Evolutionary conservation across 2,888 invertebrate genomes (phyloP), one percentile per base, ranked within the genome.

Genomic region (Luperina testacea): DNA sequence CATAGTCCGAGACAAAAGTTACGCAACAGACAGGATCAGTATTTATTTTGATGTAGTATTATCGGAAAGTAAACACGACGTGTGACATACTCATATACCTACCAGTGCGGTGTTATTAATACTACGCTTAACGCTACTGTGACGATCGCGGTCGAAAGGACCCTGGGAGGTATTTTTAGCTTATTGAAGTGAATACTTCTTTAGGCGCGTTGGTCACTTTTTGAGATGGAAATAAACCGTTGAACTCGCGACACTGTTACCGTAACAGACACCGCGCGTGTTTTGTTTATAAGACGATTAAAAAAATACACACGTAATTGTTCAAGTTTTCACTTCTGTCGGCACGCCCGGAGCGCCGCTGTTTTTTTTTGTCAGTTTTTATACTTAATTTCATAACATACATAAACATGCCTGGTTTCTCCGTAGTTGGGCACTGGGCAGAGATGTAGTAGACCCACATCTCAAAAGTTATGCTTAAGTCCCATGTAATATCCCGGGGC

Each of bases 21-120:
- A 69, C 78, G 59, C 82, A 86, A 86, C 57, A 69, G 48, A 64
- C 9, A 24, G 15, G 65, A 86, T 74, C 15, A 27, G 38, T 61
- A 65, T 70, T 84, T 78, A 51, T 76, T 76, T 74, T 72, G 64
- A 86, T 64, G 71, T 82, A 71, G 51, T 75, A 71, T 71, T 77
- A 79, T 90, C 87, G 73, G 78, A 90, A 85, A 84, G 86, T 87
- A 90, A 89, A 88, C 87, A 88, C 82, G 67, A 69, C 73, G 74
- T 85, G 83, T 86, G 88, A 85, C 82, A 88, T 82, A 81, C 82
- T 86, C 88, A 86, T 83, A 88, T 81, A 82, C 83, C 82, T 81
- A 84, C 77, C 77, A 67, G 64, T 72, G 80, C 72, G 84, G 80
- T 88, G 89, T 80, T 91, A 91, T 87, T 90, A 89, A 89, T 90